These are phyloP conservation scores for Epinephelus fuscoguttatus DNA, from an alignment of 2,113 vertebrate species.

Conservation along the genomic window DNA sequence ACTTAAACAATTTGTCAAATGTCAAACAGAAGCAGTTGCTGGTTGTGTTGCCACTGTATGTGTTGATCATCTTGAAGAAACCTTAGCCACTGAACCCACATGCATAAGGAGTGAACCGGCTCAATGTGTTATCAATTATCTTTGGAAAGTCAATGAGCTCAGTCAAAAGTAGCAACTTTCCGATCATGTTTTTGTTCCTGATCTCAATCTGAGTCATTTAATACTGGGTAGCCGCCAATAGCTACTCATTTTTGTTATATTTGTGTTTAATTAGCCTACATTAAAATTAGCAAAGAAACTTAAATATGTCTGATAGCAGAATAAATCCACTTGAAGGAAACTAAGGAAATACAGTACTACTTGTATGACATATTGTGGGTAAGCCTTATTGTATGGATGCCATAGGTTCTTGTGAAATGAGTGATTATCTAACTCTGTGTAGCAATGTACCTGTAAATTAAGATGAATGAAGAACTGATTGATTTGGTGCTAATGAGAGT, in stretches of 20 bases:
- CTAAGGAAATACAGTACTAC: neutral
- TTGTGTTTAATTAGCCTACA: too few species aligned
- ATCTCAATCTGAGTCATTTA: neutral
- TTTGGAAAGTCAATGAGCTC: neutral
- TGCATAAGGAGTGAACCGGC: neutral
- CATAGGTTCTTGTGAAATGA: too few species aligned
- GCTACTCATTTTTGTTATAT: too few species aligned
- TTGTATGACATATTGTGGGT: neutral
- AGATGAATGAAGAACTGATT: too few species aligned
- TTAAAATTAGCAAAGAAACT: too few species aligned
- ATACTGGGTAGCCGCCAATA: neutral
- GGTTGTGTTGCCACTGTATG: neutral
- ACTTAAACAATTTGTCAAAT: conserved; percentile 27
- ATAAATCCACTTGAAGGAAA: neutral
- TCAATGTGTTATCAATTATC: neutral
- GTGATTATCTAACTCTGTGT: too few species aligned
- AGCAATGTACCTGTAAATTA: too few species aligned
- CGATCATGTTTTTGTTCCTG: neutral
- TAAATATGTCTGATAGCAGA: neutral
- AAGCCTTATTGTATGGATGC: neutral
- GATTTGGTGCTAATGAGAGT: too few species aligned
- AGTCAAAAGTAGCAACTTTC: too few species aligned
- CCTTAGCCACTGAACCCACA: neutral
- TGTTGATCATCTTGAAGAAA: neutral
- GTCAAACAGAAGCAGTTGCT: neutral